phyloP scores from a whole-genome alignment of 2,797 vertebrate species.

The Esox masquinongy region DNA sequence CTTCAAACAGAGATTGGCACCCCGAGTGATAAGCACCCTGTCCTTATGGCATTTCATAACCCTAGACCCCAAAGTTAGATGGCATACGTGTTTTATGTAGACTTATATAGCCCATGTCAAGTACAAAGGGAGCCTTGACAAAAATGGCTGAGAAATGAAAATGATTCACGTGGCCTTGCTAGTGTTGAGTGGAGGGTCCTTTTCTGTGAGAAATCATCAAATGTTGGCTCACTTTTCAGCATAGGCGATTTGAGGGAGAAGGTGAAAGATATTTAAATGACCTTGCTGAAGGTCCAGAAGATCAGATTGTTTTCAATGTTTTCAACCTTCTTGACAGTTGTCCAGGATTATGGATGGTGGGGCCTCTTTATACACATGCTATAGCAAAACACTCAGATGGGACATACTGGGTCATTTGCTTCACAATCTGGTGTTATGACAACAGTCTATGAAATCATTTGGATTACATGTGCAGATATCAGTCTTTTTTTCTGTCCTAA shows the following conservation, averaged over 20 bases:
- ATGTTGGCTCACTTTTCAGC: not conserved
- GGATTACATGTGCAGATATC: not conserved
- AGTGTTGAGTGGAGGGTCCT: not conserved
- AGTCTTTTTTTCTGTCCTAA: not conserved
- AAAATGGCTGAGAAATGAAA: no score
- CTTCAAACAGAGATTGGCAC: no score
- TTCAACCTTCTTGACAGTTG: constrained; percentile 34
- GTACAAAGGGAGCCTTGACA: no score
- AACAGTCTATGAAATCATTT: not conserved
- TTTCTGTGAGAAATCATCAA: not conserved
- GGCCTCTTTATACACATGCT: not conserved
- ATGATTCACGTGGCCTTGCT: no score
- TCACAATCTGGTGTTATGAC: not conserved
- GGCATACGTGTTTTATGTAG: no score
- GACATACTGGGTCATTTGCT: not conserved
- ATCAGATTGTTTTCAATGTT: constrained; percentile 26
- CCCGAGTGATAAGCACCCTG: no score
- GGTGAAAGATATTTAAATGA: constrained; percentile 1
- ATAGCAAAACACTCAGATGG: not conserved
- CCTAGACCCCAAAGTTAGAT: no score
- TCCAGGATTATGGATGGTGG: constrained; percentile 20
- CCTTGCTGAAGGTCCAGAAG: constrained; percentile 24
- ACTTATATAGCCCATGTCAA: no score
- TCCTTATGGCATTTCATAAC: no score
- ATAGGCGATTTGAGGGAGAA: not conserved